Percentiles rank a stretch among this genome's conserved stretches.
Conservation (phyloP, 2,113 vertebrate species). For the Macrotis lagotis region DNA sequence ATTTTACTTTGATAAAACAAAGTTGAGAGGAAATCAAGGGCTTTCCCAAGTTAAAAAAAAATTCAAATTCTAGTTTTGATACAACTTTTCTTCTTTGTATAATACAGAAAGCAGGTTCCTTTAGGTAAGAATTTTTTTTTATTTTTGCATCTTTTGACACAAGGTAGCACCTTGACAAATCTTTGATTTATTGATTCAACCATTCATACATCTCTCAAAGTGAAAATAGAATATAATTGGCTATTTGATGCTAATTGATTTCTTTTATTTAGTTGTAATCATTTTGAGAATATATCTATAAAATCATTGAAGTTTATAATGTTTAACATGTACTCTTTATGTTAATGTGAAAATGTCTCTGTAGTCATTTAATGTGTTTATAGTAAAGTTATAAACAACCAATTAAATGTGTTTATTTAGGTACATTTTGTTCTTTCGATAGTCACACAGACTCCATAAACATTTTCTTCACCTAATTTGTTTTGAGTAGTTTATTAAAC, state of each 20-base stretch:
- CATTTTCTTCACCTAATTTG: conserved; percentile 37
- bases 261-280: background rate
- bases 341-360: conserved; percentile 7
- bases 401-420: conserved; percentile 40
- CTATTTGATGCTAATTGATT: conserved; percentile 28
- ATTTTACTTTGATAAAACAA: conserved; percentile 11
- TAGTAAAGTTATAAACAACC: conserved; percentile 37
- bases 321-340: conserved; percentile 6
- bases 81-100: background rate
- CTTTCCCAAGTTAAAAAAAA: background rate
- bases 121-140: background rate
- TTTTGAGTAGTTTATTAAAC: conserved; percentile 42
- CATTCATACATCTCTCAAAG: background rate
- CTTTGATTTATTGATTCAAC: background rate
- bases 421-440: conserved; percentile 49
- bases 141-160: background rate
- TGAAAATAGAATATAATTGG: background rate
- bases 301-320: conserved; percentile 46
- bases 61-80: background rate
- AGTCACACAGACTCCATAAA: background rate
- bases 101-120: background rate
- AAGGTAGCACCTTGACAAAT: background rate
- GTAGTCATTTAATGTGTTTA: conserved; percentile 37
- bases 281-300: background rate
- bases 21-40: background rate